Percentiles rank a stretch among this genome's conserved stretches.
Evolutionary conservation across 2,113 vertebrate genomes (phyloP).

Genomic region (Coracopsis vasa): DNA sequence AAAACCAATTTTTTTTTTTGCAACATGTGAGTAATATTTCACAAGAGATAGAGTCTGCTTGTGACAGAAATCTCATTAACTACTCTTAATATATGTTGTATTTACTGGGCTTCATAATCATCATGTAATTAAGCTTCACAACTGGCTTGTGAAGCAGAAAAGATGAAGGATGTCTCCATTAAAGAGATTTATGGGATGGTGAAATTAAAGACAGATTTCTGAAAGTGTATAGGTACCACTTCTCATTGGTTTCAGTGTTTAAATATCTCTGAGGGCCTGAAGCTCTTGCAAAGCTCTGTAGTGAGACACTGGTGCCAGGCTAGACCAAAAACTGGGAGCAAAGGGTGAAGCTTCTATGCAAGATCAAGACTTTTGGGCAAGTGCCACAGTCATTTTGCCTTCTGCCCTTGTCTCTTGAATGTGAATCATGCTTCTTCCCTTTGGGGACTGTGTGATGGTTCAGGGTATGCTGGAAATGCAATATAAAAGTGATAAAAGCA

Average conservation of each 20-base stretch:
- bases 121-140: conserved; percentile 28
- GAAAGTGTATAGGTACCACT: neutral
- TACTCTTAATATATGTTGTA: conserved; percentile 37
- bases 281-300: neutral
- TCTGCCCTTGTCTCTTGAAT: neutral
- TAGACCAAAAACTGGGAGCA: neutral
- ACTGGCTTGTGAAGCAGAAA: conserved; percentile 46
- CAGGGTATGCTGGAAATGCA: neutral
- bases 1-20: neutral
- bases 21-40: conserved; percentile 6
- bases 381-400: neutral
- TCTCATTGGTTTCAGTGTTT: neutral
- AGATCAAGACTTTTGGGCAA: neutral
- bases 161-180: conserved; percentile 46
- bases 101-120: conserved; percentile 52
- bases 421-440: neutral
- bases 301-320: neutral
- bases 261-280: neutral
- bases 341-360: neutral
- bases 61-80: conserved; percentile 51
- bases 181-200: conserved; percentile 17
- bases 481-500: neutral
- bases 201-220: conserved; percentile 20
- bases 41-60: neutral
- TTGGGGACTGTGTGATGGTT: neutral